Base-by-base conservation (phyloP, 2,797 vertebrate species). In the Vultur gryphus region DNA sequence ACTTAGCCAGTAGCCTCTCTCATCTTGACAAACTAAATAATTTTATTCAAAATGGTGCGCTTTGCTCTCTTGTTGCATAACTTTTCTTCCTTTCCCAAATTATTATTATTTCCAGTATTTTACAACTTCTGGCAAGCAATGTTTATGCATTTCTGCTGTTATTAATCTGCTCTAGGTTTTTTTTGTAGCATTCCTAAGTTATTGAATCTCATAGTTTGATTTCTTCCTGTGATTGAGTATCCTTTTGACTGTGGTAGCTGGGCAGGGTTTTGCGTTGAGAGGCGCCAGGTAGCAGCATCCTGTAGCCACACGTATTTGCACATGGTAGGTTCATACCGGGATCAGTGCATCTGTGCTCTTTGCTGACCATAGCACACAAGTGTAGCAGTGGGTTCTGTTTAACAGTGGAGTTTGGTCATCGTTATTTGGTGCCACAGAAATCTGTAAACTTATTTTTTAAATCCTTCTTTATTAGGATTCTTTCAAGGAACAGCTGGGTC, bases 281-380 rank as follows among this genome's bases (percentile, higher is more conserved):
- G 57, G 59, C 1, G 1, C 28, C 33, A 54, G 29, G 61, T 4
- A 19, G 35, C 18, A 19, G 35, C 18, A 7, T 54, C 82, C 85
- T 19, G 7, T 6, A 44, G 29, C 49, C 76, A 43, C 13, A 25
- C 23, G 44, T n/a, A 18, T 43, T 71, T 83, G 75, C 58, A 49
- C 7, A 0, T 8, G 18, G 6, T 19, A 20, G 51, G 70, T 59
- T 70, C 15, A 29, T 24, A 6, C 7, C 2, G 2, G 39, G 11
- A 28, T 76, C 58, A 51, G 41, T 7, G 16, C 6, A 2, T 9
- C 0, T 16, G 3, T 49, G 80, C 31, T 43, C 13, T 35, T 77
- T 9, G 8, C 37, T 54, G 70, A 43, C 48, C 9, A 2, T 24
- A 76, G 62, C 23, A 33, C 21, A 8, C 37, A 21, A 44, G 21